A percentile compares a stretch with the other conserved stretches of the same genome.
Conservation (phyloP, 2,888 invertebrate species). For the Ophioninae sp. region DNA sequence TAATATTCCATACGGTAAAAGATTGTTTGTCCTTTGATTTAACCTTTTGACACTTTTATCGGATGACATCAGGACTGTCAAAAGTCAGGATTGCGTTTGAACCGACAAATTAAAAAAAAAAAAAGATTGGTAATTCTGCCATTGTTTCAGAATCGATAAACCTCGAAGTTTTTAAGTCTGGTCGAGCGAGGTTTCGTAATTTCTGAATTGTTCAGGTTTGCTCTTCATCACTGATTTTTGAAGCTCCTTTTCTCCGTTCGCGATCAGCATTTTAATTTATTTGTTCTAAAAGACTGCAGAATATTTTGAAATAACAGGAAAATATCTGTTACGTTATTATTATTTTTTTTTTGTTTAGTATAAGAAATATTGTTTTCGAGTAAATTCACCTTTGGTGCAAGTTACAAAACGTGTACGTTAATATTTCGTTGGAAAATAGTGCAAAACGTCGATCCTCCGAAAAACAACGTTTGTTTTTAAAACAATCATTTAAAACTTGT, state of each 20-base stretch:
- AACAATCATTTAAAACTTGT: not conserved
- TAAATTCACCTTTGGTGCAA: not conserved
- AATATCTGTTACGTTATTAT: not conserved
- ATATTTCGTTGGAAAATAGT: not conserved
- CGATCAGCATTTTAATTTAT: conserved; percentile 5
- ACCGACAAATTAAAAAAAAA: not conserved
- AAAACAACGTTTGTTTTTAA: not conserved
- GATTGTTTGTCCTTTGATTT: conserved; percentile 11
- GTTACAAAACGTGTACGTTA: not conserved
- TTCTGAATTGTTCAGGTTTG: not conserved
- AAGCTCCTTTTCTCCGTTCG: conserved; percentile 4
- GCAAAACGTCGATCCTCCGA: not conserved
- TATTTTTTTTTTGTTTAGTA: not conserved
- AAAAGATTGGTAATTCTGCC: too few species aligned
- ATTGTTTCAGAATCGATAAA: too few species aligned
- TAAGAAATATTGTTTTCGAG: not conserved
- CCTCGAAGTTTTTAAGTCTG: not conserved
- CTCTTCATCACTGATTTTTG: not conserved
- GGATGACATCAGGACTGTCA: not conserved
- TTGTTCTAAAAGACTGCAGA: not conserved
- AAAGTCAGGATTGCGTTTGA: not conserved
- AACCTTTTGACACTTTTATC: not conserved
- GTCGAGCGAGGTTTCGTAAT: not conserved
- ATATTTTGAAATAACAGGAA: conserved; percentile 6
- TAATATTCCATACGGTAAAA: not conserved